Evolutionary conservation across 2,113 vertebrate species (phyloP).

Genomic region (Petromus typicus): DNA sequence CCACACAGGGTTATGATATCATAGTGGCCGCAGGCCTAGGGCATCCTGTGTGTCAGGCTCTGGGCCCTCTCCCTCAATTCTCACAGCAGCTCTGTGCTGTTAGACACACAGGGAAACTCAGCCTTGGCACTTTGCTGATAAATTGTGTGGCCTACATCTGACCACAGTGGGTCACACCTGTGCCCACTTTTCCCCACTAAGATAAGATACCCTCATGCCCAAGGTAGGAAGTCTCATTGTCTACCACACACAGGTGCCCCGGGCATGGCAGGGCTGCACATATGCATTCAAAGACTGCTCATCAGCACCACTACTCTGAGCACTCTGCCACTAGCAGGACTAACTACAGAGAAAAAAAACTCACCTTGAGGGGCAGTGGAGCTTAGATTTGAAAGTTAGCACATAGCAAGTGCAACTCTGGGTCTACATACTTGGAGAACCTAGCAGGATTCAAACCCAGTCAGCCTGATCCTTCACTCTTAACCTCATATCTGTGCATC

Average conservation of each 20-base stretch:
- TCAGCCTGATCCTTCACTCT: background rate
- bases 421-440: background rate
- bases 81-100: background rate
- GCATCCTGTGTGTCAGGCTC: background rate
- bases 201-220: background rate
- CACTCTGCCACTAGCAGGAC: background rate
- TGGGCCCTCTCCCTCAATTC: background rate
- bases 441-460: background rate
- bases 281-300: too few relatives aligned
- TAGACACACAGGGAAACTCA: background rate
- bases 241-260: background rate
- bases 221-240: background rate
- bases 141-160: too few relatives aligned
- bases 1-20: background rate
- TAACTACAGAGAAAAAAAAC: background rate
- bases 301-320: too few relatives aligned
- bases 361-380: background rate
- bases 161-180: background rate
- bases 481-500: too few relatives aligned
- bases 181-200: background rate
- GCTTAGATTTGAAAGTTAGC: too few relatives aligned
- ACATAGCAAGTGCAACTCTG: background rate
- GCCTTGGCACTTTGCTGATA: background rate
- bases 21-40: fast-evolving
- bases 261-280: background rate